Conservation (phyloP, 2,888 invertebrate genomes). For the Hirtodrosophila cameraria region DNA sequence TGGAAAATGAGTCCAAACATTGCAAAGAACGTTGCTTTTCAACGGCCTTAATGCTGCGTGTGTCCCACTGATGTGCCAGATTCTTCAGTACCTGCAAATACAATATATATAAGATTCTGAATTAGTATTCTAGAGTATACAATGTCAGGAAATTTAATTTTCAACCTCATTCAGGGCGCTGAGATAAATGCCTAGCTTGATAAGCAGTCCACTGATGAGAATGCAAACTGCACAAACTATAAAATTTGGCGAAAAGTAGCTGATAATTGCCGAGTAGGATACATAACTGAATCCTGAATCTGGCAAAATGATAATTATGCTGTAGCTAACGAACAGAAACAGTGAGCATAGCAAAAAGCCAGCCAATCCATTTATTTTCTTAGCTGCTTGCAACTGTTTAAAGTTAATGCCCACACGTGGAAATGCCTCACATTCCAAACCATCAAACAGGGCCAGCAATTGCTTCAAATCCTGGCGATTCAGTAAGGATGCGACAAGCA, state of each 20-base stretch:
- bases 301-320: slow-evolving; percentile 49
- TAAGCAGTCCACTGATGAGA: slow-evolving; percentile 53
- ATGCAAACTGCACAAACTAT: slow-evolving; percentile 69
- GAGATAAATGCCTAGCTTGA: slow-evolving; percentile 68
- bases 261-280: slow-evolving; percentile 41
- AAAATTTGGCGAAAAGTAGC: slow-evolving; percentile 78
- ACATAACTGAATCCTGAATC: slow-evolving; percentile 28
- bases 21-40: slow-evolving; percentile 80
- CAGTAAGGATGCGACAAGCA: slow-evolving; percentile 52
- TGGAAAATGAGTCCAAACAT: slow-evolving; percentile 82
- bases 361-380: slow-evolving; percentile 43
- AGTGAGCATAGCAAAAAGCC: slow-evolving; percentile 38
- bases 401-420: slow-evolving; percentile 67
- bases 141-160: too few species aligned
- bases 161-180: slow-evolving; percentile 78
- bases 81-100: slow-evolving; percentile 81
- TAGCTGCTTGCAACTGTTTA: slow-evolving; percentile 44
- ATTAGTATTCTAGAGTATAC: too few species aligned
- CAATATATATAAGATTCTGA: background rate
- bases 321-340: slow-evolving; percentile 47
- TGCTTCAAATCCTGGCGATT: slow-evolving; percentile 43
- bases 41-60: slow-evolving; percentile 61
- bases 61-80: slow-evolving; percentile 81
- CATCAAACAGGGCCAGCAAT: slow-evolving; percentile 47
- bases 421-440: slow-evolving; percentile 61